Evolutionary conservation across 2,888 invertebrate species (phyloP), one percentile per base, ranked within the genome.

Genomic region (Drosophila cognata): DNA sequence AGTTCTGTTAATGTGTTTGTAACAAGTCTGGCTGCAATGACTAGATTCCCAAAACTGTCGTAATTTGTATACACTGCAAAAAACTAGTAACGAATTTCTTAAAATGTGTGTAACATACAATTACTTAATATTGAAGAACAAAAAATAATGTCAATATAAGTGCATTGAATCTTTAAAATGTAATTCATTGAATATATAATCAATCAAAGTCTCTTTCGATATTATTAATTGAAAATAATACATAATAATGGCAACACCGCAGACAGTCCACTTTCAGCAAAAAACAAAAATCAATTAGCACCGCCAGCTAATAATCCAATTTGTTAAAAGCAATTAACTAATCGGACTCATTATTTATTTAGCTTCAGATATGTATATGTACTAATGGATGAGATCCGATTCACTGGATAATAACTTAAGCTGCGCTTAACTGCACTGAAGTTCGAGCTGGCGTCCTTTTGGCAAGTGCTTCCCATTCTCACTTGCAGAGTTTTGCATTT

Each of bases 321-420:
- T 36, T 31, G 4, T 41, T 41, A 33, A 52, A 50, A n/a, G 50
- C 77, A 64, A 79, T 69, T 68, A 77, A 77, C 77, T 78, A 78
- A 77, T 81, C 65, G 52, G 13, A 36, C 11, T 38, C 28, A 56
- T 56, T 56, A 28, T n/a, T 56, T 56, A 56, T 38, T 56, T 13
- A 16, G 28, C 56, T n/a, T n/a, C 6, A n/a, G 13, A 38, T 13
- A n/a, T 28, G 28, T 16, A 6, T 16, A 21, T 25, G 13, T 38
- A 18, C 36, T 28, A 25, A 13, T 36, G 10, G 36, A 28, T 16
- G 13, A 13, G 11, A n/a, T 21, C 13, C 61, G 31, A 68, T 62
- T 59, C 41, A 51, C 46, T 61, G 61, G 36, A n/a, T 52, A 38
- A 60, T 7, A 35, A 35, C 28, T 59, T 52, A 16, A 33, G 51